These are phyloP conservation scores for Falco berigora DNA, from an alignment of 2,797 vertebrate genomes.

Conservation along the genomic window DNA sequence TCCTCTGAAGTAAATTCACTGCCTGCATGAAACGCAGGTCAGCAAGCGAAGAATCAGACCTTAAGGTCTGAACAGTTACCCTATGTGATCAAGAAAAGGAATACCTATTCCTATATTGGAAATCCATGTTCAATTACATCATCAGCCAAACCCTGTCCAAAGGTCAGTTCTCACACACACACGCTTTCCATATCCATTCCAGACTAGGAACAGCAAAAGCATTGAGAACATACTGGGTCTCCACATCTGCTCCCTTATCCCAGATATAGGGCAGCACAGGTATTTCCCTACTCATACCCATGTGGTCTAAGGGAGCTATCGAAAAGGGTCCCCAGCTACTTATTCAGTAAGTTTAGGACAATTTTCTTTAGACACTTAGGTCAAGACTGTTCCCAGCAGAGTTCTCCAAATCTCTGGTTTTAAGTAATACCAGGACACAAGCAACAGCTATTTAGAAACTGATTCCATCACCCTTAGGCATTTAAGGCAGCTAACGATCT, in stretches of 20 bases:
- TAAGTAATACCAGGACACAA: neutral
- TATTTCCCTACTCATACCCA: neutral
- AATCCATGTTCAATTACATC: neutral
- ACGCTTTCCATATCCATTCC: neutral
- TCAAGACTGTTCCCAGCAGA: neutral
- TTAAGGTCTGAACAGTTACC: neutral
- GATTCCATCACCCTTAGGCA: neutral
- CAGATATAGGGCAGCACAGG: neutral
- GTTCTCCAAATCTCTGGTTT: neutral
- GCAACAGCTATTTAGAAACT: neutral
- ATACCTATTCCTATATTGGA: neutral
- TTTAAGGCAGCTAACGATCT: neutral
- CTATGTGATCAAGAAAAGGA: neutral
- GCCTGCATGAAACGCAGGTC: neutral
- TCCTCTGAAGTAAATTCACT: neutral
- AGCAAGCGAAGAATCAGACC: neutral
- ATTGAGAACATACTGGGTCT: neutral
- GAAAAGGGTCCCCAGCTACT: neutral
- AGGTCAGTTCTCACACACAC: neutral
- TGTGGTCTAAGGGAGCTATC: neutral
- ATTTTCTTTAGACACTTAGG: neutral
- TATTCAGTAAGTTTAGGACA: neutral
- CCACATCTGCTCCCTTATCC: neutral
- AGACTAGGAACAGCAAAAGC: neutral
- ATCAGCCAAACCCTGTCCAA: neutral